Evolutionary conservation across 2,113 vertebrate species (phyloP).

Genomic region (Corythornis cristatus): DNA sequence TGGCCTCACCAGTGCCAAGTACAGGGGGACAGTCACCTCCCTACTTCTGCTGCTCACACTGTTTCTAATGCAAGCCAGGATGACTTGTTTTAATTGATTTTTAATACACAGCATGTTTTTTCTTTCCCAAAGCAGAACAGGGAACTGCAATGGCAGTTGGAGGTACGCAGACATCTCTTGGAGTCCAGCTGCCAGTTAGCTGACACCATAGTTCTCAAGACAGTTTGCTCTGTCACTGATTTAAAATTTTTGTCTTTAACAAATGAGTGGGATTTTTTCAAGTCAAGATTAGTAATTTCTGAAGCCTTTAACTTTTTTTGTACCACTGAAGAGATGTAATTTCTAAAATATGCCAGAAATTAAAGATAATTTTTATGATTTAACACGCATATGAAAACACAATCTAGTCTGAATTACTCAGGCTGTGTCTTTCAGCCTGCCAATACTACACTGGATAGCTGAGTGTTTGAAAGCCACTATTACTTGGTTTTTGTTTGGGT

Average conservation of each 20-base stretch:
- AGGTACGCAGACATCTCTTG: neutral
- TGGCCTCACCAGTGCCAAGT: too few relatives aligned
- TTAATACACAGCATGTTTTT: neutral
- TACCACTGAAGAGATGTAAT: neutral
- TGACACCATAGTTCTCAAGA: neutral
- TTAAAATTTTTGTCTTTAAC: neutral
- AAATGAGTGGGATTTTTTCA: neutral
- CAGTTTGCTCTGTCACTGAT: neutral
- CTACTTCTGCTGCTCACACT: too few relatives aligned
- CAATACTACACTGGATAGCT: neutral
- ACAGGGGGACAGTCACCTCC: too few relatives aligned
- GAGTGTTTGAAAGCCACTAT: neutral
- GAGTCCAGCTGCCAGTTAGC: neutral
- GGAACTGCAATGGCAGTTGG: neutral
- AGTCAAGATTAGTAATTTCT: neutral
- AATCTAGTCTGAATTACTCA: neutral
- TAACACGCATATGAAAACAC: neutral
- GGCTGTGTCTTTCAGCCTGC: neutral
- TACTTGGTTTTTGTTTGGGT: neutral
- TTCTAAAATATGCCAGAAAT: neutral
- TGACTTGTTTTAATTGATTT: neutral
- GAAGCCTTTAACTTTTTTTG: neutral
- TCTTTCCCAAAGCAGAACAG: neutral
- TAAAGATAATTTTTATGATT: neutral
- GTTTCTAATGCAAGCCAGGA: too few relatives aligned